Conservation (phyloP, 2,113 vertebrate species). For the Symphodus melops region DNA sequence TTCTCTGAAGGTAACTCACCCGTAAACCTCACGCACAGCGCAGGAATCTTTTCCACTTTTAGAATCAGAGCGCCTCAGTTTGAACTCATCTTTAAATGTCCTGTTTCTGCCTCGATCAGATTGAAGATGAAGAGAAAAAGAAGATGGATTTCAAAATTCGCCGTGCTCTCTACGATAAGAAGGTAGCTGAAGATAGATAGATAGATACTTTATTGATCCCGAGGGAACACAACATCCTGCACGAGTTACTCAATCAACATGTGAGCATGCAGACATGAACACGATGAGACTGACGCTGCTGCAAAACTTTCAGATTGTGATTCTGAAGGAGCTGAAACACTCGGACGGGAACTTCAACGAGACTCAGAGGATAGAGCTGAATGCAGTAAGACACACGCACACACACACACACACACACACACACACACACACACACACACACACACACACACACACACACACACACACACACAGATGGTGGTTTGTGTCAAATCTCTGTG, state of each 20-base stretch:
- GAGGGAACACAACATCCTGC: not conserved
- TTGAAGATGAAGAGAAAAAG: slow-evolving; percentile 91
- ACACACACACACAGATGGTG: not conserved
- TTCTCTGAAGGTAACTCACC: slow-evolving; percentile 87
- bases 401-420: too few relatives aligned
- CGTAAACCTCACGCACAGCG: too few relatives aligned
- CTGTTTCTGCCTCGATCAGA: slow-evolving; percentile 77
- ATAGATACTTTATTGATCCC: too few relatives aligned
- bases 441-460: too few relatives aligned
- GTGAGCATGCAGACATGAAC: not conserved
- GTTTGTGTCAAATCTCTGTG: not conserved
- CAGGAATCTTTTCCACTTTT: not conserved
- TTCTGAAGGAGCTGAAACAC: slow-evolving; percentile 92
- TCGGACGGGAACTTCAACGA: slow-evolving; percentile 91
- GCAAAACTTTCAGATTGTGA: slow-evolving; percentile 86
- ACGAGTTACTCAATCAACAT: not conserved
- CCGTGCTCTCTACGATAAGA: slow-evolving; percentile 93
- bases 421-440: too few relatives aligned
- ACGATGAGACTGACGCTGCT: slow-evolving; percentile 8
- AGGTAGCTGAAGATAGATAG: too few relatives aligned
- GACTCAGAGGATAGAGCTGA: slow-evolving; percentile 92
- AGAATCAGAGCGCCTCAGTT: not conserved
- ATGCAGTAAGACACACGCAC: slow-evolving; percentile 82
- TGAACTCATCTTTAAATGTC: not conserved
- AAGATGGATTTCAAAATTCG: slow-evolving; percentile 83